Percentiles rank a stretch among this genome's conserved stretches.
Evolutionary conservation across 23 tunicate genomes (phyloP).

Genomic region (Oikopleura albicans): DNA sequence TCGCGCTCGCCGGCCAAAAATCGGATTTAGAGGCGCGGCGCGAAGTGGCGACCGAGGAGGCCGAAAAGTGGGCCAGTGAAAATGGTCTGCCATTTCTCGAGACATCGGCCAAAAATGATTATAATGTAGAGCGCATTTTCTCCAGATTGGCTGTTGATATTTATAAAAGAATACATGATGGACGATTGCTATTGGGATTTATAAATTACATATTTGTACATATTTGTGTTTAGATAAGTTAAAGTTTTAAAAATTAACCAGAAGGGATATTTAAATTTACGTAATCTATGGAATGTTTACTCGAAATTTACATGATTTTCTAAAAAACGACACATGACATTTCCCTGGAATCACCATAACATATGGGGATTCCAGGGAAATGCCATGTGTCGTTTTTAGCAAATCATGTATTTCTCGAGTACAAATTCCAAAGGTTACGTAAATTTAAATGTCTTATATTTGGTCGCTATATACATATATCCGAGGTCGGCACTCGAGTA

Average conservation of each 20-base stretch:
- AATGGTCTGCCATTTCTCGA: conserved; percentile 73
- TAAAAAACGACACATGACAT: too few relatives aligned
- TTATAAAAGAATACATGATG: conserved; percentile 10
- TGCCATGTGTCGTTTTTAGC: too few relatives aligned
- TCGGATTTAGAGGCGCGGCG: conserved; percentile 31
- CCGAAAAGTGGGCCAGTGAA: conserved; percentile 34
- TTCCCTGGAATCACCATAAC: too few relatives aligned
- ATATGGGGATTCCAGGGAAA: too few relatives aligned
- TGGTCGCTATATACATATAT: too few relatives aligned
- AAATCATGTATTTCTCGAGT: too few relatives aligned
- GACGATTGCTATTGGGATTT: not conserved
- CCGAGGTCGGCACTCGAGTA: too few relatives aligned
- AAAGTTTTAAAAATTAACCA: not conserved
- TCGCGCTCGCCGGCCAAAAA: conserved; percentile 76
- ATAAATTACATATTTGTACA: not conserved
- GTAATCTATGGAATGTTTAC: too few relatives aligned
- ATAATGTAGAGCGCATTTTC: conserved; percentile 33
- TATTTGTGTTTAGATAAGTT: not conserved
- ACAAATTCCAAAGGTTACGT: too few relatives aligned
- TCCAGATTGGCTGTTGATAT: conserved; percentile 4
- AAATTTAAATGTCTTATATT: too few relatives aligned
- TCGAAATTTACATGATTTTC: too few relatives aligned
- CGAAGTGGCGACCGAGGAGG: conserved; percentile 75
- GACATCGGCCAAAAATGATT: conserved; percentile 54
- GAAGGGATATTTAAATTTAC: too few relatives aligned